Evolutionary conservation across 2,113 vertebrate genomes (phyloP), one percentile per base, ranked within the genome.

Genomic region (Cavia porcellus): DNA sequence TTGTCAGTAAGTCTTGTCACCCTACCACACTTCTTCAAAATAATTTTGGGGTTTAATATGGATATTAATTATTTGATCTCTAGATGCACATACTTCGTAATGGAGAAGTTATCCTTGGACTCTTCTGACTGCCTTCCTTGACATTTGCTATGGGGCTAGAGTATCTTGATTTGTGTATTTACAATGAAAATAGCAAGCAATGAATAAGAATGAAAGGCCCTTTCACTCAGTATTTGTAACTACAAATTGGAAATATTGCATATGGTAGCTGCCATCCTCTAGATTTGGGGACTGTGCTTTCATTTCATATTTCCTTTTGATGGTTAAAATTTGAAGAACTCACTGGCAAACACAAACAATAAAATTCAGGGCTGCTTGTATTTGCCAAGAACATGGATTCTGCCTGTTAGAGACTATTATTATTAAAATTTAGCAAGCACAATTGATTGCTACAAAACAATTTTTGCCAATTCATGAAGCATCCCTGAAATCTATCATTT

Each of bases 371-470:
- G 55, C 28, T 88, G 24, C 89, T 97, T 96, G 61, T 94, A 45
- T 90, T 95, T 96, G 59, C 66, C 89, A 96, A 94, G 42, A 97
- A 92, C 72, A 86, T 74, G 85, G 38, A 86, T 94, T 79, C 82
- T 94, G 62, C 66, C 83, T 91, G 5, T 88, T 91, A 93, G n/a
- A 89, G 45, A 7, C 22, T 52, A 80, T 28, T 95, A 82, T 68
- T 92, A 91, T 50, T 80, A 96, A 94, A 95, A 95, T 75, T 59
- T 92, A 66, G 79, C 57, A 96, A 92, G 86, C n/a, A 89, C 72
- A 74, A 79, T 64, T 88, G 59, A 89, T 91, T 97, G 66, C 91
- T 94, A 83, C 79, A 74, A 86, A 95, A 93, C 66, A 70, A n/a
- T 92, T 92, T 55, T 82, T 94, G 62, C 52, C 89, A 96, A 45